Conservation (phyloP, 1,140 invertebrate species). For the Euura saliciscinereae region DNA sequence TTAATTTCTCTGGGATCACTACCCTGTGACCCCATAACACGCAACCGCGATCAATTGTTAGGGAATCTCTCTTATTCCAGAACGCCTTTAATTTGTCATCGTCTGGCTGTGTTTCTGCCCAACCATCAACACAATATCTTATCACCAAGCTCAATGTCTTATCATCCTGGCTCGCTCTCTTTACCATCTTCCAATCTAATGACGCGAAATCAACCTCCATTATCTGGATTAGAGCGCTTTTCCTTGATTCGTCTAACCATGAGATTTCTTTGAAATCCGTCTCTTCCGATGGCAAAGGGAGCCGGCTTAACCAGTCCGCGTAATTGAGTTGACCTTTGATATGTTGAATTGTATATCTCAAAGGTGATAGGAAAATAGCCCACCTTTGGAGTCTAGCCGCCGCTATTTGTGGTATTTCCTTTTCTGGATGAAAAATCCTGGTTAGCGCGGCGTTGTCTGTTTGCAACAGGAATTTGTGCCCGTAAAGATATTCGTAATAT, state of each 20-base stretch:
- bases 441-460: no score
- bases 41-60: constrained; percentile 27
- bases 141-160: constrained; percentile 3
- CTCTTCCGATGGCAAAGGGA: not conserved
- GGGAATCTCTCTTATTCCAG: constrained; percentile 14
- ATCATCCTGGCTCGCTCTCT: constrained; percentile 14
- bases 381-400: constrained; percentile 49
- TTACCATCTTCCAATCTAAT: not conserved
- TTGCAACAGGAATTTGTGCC: no score
- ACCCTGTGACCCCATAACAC: constrained; percentile 40
- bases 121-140: constrained; percentile 8
- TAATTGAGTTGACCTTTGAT: constrained; percentile 32
- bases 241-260: not conserved
- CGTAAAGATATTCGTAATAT: constrained; percentile 25
- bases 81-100: not conserved
- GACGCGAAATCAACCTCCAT: not conserved
- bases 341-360: constrained; percentile 47
- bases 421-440: constrained; percentile 21
- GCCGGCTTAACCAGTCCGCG: constrained; percentile 14
- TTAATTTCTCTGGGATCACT: constrained; percentile 44
- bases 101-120: constrained; percentile 9
- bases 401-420: constrained; percentile 37
- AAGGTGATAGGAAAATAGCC: constrained; percentile 42
- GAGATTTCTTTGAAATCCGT: not conserved
- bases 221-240: not conserved